A percentile compares a stretch with the other conserved stretches of the same genome.
Conservation (phyloP, 2,113 vertebrate species). For the Crotophaga sulcirostris region DNA sequence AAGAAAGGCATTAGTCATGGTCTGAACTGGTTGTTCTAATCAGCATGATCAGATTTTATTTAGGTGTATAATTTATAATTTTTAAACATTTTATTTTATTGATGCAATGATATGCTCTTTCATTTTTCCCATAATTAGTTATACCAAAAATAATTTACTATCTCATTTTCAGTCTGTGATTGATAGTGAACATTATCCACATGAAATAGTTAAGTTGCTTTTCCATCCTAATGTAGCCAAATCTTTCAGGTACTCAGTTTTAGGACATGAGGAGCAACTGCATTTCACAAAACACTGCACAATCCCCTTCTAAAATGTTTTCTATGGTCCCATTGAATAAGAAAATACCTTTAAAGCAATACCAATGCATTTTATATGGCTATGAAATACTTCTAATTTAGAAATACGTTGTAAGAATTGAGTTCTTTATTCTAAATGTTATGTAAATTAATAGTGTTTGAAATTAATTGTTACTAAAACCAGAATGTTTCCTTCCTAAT, state of each 20-base stretch:
- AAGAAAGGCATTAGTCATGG: not conserved
- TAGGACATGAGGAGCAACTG: not conserved
- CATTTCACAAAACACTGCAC: not conserved
- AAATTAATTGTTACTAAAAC: not conserved
- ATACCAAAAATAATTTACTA: not conserved
- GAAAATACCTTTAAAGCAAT: not conserved
- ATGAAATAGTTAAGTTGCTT: not conserved
- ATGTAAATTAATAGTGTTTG: not conserved
- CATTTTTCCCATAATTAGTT: not conserved
- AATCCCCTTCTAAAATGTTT: not conserved
- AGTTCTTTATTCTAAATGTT: not conserved
- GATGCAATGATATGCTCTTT: not conserved
- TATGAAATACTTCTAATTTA: not conserved
- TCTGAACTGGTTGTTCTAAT: not conserved
- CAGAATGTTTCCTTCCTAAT: not conserved
- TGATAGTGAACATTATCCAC: not conserved
- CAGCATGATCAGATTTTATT: not conserved
- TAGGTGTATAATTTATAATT: not conserved
- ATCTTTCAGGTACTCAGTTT: not conserved
- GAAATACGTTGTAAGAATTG: not conserved
- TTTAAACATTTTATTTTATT: not conserved
- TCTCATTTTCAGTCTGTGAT: not conserved
- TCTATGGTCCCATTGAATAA: not conserved
- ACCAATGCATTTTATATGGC: not conserved
- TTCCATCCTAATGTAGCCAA: not conserved